Conservation (phyloP, 92 coral and sea anemone genomes). For the Ricordea florida region DNA sequence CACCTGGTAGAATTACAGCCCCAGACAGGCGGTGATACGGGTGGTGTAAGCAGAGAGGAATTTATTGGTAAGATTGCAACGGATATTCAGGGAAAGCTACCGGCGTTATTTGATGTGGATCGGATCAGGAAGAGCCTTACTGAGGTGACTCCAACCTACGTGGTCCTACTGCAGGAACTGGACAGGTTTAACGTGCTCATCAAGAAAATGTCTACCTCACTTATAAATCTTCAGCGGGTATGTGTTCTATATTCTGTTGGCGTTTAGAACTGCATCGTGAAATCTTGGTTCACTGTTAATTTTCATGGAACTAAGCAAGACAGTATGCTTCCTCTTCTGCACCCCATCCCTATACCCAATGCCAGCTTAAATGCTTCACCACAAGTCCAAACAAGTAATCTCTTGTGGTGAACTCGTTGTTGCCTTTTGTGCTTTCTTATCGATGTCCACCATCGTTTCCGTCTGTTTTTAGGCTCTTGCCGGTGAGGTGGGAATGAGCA, state of each 20-base stretch:
- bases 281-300: too few species aligned
- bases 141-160: constrained; percentile 92
- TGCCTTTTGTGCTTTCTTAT: not conserved
- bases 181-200: constrained; percentile 93
- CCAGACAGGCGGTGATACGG: constrained; percentile 99
- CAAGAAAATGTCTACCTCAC: constrained; percentile 94
- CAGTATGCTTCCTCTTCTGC: too few species aligned
- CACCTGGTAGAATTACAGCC: constrained; percentile 97
- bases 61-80: constrained; percentile 96
- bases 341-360: too few species aligned
- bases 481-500: constrained; percentile 99
- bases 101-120: constrained; percentile 91
- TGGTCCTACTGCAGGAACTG: constrained; percentile 94
- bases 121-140: constrained; percentile 82
- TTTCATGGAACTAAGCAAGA: too few species aligned
- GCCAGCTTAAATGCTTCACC: too few species aligned
- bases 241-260: too few species aligned
- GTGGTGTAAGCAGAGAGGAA: constrained; percentile 97
- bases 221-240: constrained; percentile 95
- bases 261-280: too few species aligned
- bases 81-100: constrained; percentile 94
- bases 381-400: too few species aligned
- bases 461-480: constrained; percentile 77
- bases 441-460: not conserved
- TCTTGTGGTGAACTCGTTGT: too few species aligned